Conservation (phyloP, 2,113 vertebrate genomes). For the Corythoichthys haematopterus region DNA sequence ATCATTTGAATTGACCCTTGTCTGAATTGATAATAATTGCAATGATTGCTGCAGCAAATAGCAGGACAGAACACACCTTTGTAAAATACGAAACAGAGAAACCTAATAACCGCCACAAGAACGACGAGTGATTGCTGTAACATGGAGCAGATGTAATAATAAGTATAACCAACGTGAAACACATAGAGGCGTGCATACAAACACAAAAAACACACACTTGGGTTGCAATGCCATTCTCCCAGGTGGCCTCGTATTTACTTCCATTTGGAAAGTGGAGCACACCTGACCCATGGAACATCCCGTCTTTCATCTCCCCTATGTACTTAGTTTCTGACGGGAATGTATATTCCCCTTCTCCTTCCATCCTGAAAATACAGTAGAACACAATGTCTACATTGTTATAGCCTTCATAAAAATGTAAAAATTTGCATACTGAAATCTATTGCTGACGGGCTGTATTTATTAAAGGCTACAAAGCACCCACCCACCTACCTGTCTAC, state of each 20-base stretch:
- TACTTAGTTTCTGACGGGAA: conserved; percentile 81
- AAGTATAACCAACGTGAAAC: conserved; percentile 61
- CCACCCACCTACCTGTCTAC: too few species aligned
- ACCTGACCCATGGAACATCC: conserved; percentile 86
- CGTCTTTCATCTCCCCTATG: conserved; percentile 81
- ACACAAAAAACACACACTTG: conserved; percentile 66
- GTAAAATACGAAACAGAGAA: conserved; percentile 26
- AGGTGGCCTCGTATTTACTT: conserved; percentile 77
- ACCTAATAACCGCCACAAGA: conserved; percentile 53
- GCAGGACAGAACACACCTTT: conserved; percentile 22
- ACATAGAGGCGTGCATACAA: conserved; percentile 23
- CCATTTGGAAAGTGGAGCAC: conserved; percentile 78
- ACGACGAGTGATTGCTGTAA: conserved; percentile 62
- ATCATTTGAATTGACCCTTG: conserved; percentile 47
- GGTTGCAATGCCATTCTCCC: conserved; percentile 78
- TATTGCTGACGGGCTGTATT: not conserved
- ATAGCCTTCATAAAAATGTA: not conserved
- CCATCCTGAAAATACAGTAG: conserved; percentile 75
- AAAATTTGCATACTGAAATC: not conserved
- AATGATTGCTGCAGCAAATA: conserved; percentile 41
- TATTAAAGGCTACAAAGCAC: not conserved
- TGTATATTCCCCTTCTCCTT: conserved; percentile 79
- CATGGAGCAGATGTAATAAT: conserved; percentile 57
- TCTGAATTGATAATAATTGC: conserved; percentile 52
- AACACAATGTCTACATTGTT: not conserved